Evolutionary conservation across 2,888 invertebrate genomes (phyloP).

Genomic region (Ormia ochracea): DNA sequence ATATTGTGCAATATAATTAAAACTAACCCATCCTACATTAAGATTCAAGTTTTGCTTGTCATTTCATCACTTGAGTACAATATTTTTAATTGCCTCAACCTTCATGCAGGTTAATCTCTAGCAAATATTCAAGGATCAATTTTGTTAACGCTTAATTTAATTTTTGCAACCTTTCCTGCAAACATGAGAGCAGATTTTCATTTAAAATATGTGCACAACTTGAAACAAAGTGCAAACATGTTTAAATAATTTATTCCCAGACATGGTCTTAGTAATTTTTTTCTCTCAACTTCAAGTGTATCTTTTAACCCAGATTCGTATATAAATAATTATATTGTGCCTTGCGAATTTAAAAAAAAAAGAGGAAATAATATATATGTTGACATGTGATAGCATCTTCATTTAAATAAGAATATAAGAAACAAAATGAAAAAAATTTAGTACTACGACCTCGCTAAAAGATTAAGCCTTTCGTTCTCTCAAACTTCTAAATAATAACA

Average conservation of each 20-base stretch:
- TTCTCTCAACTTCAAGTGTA: background rate
- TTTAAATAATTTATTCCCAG: background rate
- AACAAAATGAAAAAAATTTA: constrained; percentile 42
- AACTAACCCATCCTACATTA: too few species aligned
- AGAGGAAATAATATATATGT: background rate
- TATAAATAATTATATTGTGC: background rate
- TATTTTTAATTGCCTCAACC: too few species aligned
- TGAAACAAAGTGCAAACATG: too few species aligned
- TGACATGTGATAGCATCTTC: constrained; percentile 57
- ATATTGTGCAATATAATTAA: too few species aligned
- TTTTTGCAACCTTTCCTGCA: too few species aligned
- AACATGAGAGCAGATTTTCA: too few species aligned
- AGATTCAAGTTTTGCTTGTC: too few species aligned
- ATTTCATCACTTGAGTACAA: too few species aligned
- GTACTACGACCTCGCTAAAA: constrained; percentile 57
- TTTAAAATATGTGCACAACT: too few species aligned
- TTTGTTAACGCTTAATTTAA: too few species aligned
- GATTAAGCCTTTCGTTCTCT: constrained; percentile 40
- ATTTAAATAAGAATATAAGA: constrained; percentile 50
- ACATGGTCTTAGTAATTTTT: background rate
- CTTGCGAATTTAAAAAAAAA: background rate
- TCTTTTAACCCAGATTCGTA: background rate
- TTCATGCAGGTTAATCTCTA: too few species aligned
- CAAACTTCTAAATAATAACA: background rate
- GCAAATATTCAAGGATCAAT: too few species aligned